phyloP scores from a whole-genome alignment of 2,888 invertebrate genomes.

The Cheiracanthium punctorium region DNA sequence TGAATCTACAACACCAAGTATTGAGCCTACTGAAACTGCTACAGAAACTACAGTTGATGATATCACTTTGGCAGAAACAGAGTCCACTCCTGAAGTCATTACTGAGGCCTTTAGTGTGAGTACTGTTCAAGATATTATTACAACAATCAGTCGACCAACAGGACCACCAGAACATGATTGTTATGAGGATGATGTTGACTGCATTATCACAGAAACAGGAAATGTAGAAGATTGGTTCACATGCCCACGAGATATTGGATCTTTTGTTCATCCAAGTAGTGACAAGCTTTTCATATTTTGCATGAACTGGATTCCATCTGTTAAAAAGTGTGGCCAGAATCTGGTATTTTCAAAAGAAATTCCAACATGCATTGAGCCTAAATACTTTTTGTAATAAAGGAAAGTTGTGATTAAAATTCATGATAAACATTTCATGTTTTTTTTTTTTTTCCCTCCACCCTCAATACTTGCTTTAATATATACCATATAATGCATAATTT shows the following conservation, averaged over 20 bases:
- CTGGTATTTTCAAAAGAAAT: constrained; percentile 29
- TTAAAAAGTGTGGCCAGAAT: constrained; percentile 48
- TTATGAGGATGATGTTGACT: constrained; percentile 52
- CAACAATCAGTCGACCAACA: neutral
- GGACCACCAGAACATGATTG: constrained; percentile 45
- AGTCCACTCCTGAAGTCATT: neutral
- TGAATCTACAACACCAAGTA: neutral
- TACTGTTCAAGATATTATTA: neutral
- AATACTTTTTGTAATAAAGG: too few relatives aligned
- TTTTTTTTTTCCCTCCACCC: too few relatives aligned
- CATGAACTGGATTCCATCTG: constrained; percentile 43
- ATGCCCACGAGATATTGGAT: constrained; percentile 40
- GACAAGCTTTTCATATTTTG: constrained; percentile 51
- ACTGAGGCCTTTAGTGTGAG: too few relatives aligned
- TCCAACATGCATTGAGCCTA: constrained; percentile 31
- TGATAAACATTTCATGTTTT: too few relatives aligned
- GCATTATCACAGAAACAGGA: constrained; percentile 49
- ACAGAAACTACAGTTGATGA: neutral
- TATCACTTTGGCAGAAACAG: neutral
- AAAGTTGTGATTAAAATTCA: too few relatives aligned
- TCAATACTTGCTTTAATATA: too few relatives aligned
- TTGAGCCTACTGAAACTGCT: neutral
- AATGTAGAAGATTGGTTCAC: constrained; percentile 40
- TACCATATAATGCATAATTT: too few relatives aligned
- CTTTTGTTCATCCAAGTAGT: constrained; percentile 46